phyloP scores from a whole-genome alignment of 2,888 invertebrate species.

The Apotomis betuletana region DNA sequence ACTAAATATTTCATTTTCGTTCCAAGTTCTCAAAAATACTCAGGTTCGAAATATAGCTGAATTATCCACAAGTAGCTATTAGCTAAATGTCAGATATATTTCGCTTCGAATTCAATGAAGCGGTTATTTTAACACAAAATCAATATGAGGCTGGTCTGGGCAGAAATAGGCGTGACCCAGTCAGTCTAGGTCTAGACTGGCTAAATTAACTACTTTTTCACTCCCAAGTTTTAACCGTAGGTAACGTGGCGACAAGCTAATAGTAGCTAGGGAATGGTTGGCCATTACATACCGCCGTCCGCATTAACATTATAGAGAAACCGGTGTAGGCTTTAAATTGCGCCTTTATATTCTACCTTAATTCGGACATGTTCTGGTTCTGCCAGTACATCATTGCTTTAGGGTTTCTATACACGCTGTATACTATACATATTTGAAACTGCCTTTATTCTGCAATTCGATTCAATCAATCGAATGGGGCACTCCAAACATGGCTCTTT shows the following conservation, averaged over 20 bases:
- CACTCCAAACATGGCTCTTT: not conserved
- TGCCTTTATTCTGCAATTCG: not conserved
- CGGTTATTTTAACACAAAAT: constrained; percentile 35
- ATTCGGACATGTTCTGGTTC: not conserved
- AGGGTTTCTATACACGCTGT: not conserved
- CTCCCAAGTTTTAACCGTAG: not conserved
- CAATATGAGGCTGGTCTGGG: constrained; percentile 24
- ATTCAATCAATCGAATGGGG: not conserved
- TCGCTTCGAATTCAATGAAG: constrained; percentile 14
- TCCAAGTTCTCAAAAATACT: not conserved
- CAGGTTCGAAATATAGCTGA: not conserved
- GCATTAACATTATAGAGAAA: not conserved
- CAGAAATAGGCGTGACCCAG: constrained; percentile 31
- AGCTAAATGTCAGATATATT: not conserved
- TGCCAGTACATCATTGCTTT: not conserved
- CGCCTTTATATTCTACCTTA: not conserved
- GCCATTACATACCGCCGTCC: not conserved
- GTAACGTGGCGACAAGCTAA: constrained; percentile 7
- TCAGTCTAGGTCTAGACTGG: constrained; percentile 37
- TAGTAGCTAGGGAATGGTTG: not conserved
- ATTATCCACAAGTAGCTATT: not conserved
- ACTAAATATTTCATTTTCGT: not conserved
- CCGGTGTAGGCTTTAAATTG: not conserved
- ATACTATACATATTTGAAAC: not conserved
- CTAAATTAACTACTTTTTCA: constrained; percentile 21